phyloP scores from a whole-genome alignment of 2,797 vertebrate genomes.

The Amblyraja radiata region DNA sequence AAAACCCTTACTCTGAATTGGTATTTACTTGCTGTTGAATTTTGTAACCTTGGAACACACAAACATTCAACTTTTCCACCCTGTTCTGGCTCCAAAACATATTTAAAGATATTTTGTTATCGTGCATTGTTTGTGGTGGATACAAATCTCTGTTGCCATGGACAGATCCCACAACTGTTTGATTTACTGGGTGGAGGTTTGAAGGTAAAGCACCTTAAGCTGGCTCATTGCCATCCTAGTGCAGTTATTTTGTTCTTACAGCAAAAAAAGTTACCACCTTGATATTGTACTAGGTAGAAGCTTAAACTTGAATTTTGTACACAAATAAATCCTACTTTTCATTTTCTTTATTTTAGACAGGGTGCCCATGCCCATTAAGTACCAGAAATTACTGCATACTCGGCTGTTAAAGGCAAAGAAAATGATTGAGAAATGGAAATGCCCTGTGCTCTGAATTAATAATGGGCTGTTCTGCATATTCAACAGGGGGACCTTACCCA shows the following conservation, averaged over 20 bases:
- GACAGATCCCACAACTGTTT: not conserved
- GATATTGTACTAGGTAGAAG: not conserved
- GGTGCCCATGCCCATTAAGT: not conserved
- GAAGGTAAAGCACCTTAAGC: conserved; percentile 30
- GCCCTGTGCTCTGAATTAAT: not conserved
- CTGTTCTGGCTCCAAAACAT: conserved; percentile 4
- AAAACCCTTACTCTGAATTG: not conserved
- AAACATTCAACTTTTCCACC: not conserved
- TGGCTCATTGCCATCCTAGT: not conserved
- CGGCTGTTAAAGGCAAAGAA: not conserved
- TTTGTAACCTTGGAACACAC: not conserved
- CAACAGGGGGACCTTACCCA: not conserved
- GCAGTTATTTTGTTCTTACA: not conserved
- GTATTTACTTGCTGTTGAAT: not conserved
- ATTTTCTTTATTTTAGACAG: not conserved
- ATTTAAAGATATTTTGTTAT: conserved; percentile 26
- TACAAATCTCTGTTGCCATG: not conserved
- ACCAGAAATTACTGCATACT: not conserved
- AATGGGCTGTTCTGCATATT: too few species aligned
- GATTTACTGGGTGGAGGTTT: not conserved
- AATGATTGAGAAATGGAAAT: too few species aligned
- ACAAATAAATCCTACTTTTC: not conserved
- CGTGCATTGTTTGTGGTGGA: not conserved
- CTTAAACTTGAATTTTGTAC: not conserved
- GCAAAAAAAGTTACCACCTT: not conserved